Evolutionary conservation across 2,797 vertebrate genomes (phyloP).

Genomic region (Petrocephalus sullivani): DNA sequence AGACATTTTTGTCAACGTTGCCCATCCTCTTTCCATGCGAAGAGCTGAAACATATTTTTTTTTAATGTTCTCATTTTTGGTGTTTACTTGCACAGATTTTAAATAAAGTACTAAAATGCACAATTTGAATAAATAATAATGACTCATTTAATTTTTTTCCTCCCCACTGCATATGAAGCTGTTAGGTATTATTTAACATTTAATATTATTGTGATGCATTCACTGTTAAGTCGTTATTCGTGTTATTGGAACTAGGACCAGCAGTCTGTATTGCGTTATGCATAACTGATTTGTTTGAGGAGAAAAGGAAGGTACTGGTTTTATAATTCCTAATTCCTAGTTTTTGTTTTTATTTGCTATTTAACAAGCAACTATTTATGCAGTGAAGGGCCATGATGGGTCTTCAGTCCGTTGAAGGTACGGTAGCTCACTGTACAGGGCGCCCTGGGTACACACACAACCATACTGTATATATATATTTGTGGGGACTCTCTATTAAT

Average conservation of each 20-base stretch:
- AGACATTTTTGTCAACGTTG: constrained; percentile 63
- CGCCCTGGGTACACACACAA: neutral
- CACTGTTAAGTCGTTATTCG: neutral
- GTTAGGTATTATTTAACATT: neutral
- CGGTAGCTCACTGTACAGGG: neutral
- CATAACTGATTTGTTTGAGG: neutral
- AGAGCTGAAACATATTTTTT: constrained; percentile 64
- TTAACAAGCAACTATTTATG: neutral
- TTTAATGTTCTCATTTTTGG: constrained; percentile 67
- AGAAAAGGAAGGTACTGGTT: neutral
- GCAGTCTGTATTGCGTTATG: neutral
- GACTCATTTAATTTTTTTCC: constrained; percentile 3
- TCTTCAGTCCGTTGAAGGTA: neutral
- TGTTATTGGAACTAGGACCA: neutral
- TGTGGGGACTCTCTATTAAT: neutral
- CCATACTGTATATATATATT: neutral
- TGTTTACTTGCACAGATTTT: constrained; percentile 80
- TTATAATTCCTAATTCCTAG: neutral
- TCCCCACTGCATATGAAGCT: neutral
- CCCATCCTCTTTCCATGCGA: constrained; percentile 60
- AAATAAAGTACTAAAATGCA: constrained; percentile 78
- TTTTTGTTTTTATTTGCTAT: neutral
- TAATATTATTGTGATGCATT: neutral
- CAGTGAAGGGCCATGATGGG: neutral
- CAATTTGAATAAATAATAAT: constrained; percentile 42